Percentiles rank a stretch among this genome's conserved stretches.
Conservation (phyloP, 2,888 invertebrate species). For the Parelbella ahira region DNA sequence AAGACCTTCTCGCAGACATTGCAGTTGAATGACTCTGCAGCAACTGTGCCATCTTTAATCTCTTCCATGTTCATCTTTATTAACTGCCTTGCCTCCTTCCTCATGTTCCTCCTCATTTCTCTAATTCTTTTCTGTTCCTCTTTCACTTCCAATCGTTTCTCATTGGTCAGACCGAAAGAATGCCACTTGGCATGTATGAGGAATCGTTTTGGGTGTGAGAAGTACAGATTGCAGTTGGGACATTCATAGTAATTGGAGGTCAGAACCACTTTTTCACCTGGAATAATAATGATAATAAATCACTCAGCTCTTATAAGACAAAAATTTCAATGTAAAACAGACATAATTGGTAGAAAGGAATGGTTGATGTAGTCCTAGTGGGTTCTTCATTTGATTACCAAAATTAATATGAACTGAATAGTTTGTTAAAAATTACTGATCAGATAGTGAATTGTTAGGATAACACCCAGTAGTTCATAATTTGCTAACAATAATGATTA, state of each 20-base stretch:
- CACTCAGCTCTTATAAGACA: too few species aligned
- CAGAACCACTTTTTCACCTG: too few species aligned
- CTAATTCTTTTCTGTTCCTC: slow-evolving; percentile 41
- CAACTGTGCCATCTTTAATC: slow-evolving; percentile 31
- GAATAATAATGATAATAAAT: too few species aligned
- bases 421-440: too few species aligned
- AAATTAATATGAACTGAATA: too few species aligned
- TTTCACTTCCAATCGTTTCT: slow-evolving; percentile 44
- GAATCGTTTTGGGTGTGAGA: slow-evolving; percentile 61
- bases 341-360: too few species aligned
- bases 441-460: too few species aligned
- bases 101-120: slow-evolving; percentile 35
- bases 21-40: slow-evolving; percentile 45
- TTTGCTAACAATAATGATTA: too few species aligned
- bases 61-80: slow-evolving; percentile 35
- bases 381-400: too few species aligned
- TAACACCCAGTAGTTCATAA: too few species aligned
- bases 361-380: too few species aligned
- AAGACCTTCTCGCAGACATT: slow-evolving; percentile 63
- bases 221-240: slow-evolving; percentile 50
- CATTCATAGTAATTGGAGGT: slow-evolving; percentile 51
- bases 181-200: slow-evolving; percentile 72
- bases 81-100: slow-evolving; percentile 39
- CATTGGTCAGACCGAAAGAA: slow-evolving; percentile 53
- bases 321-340: too few species aligned